These are phyloP conservation scores for Drosophila hydei DNA, from an alignment of 1,140 invertebrate species.

Conservation along the genomic window DNA sequence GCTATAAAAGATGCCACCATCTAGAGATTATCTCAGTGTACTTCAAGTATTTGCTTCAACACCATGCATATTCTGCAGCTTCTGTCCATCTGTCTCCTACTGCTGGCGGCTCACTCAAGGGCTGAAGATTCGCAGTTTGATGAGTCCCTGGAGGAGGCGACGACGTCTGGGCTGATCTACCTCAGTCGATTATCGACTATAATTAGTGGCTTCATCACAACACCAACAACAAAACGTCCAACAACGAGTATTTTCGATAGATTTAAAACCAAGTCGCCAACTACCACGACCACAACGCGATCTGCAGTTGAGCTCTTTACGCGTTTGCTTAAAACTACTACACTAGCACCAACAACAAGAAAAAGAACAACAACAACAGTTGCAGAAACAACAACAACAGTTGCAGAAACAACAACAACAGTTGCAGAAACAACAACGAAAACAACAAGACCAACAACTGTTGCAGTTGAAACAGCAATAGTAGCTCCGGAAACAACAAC, in stretches of 20 bases:
- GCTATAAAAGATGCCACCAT: conserved; percentile 29
- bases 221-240: not conserved
- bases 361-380: not conserved
- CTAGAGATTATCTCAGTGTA: not conserved
- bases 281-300: not conserved
- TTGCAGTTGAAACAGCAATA: no score
- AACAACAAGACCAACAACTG: not conserved
- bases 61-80: conserved; percentile 15
- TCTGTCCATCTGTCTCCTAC: not conserved
- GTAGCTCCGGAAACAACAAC: no score
- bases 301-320: not conserved
- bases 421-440: not conserved
- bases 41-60: not conserved
- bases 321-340: not conserved
- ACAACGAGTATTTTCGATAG: not conserved
- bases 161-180: not conserved
- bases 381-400: not conserved
- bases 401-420: not conserved
- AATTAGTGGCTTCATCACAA: not conserved
- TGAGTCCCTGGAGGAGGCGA: not conserved
- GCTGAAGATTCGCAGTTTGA: not conserved
- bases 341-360: not conserved
- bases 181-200: not conserved
- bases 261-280: not conserved
- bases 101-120: not conserved